Percentiles rank a stretch among this genome's conserved stretches.
Conservation (phyloP, 2,113 vertebrate genomes). For the Etia nguti region DNA sequence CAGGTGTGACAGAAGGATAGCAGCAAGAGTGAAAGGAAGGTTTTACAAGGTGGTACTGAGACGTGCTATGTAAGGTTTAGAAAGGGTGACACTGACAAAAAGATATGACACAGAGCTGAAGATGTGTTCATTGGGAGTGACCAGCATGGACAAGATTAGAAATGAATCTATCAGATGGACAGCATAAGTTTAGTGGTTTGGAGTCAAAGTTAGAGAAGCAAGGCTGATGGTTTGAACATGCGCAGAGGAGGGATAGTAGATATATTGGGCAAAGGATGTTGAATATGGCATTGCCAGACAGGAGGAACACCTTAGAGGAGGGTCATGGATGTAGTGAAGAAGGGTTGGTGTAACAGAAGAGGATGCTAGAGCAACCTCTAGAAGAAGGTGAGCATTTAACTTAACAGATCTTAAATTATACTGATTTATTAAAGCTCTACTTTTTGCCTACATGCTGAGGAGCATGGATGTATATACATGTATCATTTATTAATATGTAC, state of each 20-base stretch:
- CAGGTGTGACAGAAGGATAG: not conserved
- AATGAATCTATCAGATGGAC: not conserved
- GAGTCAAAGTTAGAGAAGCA: not conserved
- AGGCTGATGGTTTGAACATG: not conserved
- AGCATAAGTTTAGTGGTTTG: not conserved
- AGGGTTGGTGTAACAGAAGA: not conserved
- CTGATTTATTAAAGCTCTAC: not conserved
- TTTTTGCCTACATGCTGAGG: not conserved
- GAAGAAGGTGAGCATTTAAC: not conserved
- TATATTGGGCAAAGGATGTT: not conserved
- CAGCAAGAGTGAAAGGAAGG: not conserved
- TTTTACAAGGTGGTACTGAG: not conserved
- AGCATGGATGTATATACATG: not conserved
- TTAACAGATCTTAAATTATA: not conserved
- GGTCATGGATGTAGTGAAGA: not conserved
- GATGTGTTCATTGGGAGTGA: not conserved
- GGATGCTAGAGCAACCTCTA: rapidly evolving
- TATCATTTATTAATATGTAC: not conserved
- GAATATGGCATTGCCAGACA: not conserved
- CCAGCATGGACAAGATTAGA: not conserved
- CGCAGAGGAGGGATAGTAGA: not conserved
- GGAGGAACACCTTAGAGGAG: rapidly evolving
- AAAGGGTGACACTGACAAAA: not conserved
- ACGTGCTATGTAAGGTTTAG: not conserved
- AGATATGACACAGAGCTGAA: not conserved